Evolutionary conservation across 2,113 vertebrate genomes (phyloP).

Genomic region (Syngnathus typhle): DNA sequence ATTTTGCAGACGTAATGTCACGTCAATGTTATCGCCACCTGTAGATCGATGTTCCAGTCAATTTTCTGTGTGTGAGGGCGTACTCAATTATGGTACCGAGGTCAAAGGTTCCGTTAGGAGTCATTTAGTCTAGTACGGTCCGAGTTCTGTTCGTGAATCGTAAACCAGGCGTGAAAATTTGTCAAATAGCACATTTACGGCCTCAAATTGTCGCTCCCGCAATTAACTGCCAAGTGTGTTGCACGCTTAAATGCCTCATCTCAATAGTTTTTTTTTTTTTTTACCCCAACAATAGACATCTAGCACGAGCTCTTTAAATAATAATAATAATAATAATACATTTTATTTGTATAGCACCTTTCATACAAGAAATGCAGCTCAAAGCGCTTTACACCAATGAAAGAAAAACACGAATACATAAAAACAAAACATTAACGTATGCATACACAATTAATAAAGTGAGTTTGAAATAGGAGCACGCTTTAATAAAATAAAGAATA

Average conservation of each 20-base stretch:
- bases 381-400: too few species aligned
- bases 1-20: slow-evolving; percentile 34
- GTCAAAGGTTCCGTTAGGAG: slow-evolving; percentile 27
- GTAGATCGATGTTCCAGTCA: slow-evolving; percentile 34
- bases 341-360: too few species aligned
- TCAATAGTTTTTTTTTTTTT: neutral
- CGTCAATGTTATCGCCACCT: slow-evolving; percentile 33
- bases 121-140: slow-evolving; percentile 4
- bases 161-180: slow-evolving; percentile 7
- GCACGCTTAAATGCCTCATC: neutral
- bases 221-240: neutral
- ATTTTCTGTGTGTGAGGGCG: slow-evolving; percentile 24
- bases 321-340: too few species aligned
- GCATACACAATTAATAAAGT: too few species aligned
- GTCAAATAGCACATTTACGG: neutral
- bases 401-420: too few species aligned
- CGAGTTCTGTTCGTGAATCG: neutral
- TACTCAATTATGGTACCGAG: slow-evolving; percentile 7
- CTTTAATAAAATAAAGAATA: too few species aligned
- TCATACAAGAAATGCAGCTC: too few species aligned
- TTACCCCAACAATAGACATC: neutral
- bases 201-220: neutral
- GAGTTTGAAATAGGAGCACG: too few species aligned
- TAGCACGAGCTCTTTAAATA: neutral
- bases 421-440: too few species aligned